Conservation (phyloP, 2,888 invertebrate species). For the Parapristionchus giblindavisi region DNA sequence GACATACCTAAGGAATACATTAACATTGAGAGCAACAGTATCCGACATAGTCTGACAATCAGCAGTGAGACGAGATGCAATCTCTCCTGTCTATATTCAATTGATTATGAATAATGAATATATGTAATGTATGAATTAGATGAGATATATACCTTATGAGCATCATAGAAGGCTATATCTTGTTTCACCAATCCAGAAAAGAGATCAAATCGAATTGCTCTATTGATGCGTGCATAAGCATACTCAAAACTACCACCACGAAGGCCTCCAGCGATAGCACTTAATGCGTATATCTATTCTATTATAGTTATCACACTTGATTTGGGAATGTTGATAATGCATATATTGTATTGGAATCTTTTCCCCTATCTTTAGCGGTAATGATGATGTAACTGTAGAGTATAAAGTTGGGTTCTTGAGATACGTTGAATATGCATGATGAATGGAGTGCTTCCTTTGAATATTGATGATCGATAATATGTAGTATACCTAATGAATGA, state of each 20-base stretch:
- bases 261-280: conserved; percentile 69
- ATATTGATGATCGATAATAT: neutral
- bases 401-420: no score
- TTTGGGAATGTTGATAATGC: no score
- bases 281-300: no score
- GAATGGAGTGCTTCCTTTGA: neutral
- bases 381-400: no score
- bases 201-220: conserved; percentile 68
- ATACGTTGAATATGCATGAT: neutral
- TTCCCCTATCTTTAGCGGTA: no score
- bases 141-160: conserved; percentile 74
- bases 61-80: conserved; percentile 71
- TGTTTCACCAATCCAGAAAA: conserved; percentile 70
- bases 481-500: conserved; percentile 61
- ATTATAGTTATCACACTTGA: no score
- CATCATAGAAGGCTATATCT: conserved; percentile 71
- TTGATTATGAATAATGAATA: neutral
- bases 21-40: conserved; percentile 71
- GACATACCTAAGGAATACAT: conserved; percentile 69
- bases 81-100: conserved; percentile 62
- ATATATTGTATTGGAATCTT: no score
- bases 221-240: conserved; percentile 69
- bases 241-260: conserved; percentile 70
- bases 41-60: conserved; percentile 72
- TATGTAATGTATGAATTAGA: neutral